Conservation (phyloP, 2,113 vertebrate species). For the Genyomyrus donnyi region DNA sequence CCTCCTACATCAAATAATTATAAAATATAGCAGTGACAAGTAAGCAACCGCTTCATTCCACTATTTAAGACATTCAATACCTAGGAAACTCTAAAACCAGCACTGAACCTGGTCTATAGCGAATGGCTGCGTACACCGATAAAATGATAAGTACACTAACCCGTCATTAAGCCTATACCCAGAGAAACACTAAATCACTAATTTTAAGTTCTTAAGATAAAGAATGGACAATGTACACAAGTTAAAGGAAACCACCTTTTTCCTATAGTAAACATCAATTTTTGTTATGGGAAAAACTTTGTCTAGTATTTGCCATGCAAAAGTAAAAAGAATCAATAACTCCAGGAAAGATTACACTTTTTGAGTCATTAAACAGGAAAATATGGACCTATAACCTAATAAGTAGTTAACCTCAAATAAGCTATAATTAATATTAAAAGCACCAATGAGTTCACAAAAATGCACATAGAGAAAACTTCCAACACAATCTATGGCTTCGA, state of each 20-base stretch:
- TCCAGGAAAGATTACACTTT: not conserved
- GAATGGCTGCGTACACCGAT: not conserved
- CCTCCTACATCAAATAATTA: not conserved
- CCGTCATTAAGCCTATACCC: not conserved
- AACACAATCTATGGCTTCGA: not conserved
- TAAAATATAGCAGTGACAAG: not conserved
- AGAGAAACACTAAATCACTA: not conserved
- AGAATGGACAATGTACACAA: not conserved
- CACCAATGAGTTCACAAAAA: not conserved
- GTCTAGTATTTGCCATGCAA: not conserved
- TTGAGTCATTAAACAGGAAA: not conserved
- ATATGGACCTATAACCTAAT: not conserved
- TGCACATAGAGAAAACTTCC: not conserved
- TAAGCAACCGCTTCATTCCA: not conserved
- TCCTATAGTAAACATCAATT: not conserved
- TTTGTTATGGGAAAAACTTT: not conserved
- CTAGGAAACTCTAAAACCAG: not conserved
- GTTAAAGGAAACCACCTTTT: not conserved
- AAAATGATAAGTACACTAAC: not conserved
- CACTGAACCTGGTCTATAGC: not conserved
- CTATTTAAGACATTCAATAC: not conserved
- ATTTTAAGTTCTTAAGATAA: not conserved
- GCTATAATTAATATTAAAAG: not conserved
- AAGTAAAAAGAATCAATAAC: not conserved
- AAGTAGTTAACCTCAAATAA: not conserved